A percentile compares a stretch with the other conserved stretches of the same genome.
These are phyloP conservation scores for Linnaemya tessellans DNA, from an alignment of 2,888 invertebrate species.

Conservation along the genomic window DNA sequence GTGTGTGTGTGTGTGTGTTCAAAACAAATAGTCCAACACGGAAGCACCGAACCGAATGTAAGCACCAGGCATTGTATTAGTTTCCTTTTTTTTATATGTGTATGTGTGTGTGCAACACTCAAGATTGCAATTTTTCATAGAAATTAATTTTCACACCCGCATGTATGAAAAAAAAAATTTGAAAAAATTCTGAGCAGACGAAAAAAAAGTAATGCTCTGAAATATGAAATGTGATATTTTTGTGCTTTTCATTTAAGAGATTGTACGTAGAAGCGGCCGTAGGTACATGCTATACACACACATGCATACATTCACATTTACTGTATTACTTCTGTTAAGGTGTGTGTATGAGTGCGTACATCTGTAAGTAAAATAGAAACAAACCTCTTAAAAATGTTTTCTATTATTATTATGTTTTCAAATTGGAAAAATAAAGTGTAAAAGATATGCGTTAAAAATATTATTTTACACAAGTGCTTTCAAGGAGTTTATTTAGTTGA, in stretches of 20 bases:
- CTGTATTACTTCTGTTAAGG: not conserved
- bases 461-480: conserved; percentile 19
- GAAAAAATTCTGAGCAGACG: conserved; percentile 36
- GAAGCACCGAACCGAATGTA: conserved; percentile 52
- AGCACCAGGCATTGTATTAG: conserved; percentile 43
- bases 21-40: conserved; percentile 55
- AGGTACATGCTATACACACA: not conserved
- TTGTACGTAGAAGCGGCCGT: not conserved
- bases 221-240: conserved; percentile 55
- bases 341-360: conserved; percentile 13
- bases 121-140: conserved; percentile 73
- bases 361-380: conserved; percentile 16
- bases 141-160: conserved; percentile 72
- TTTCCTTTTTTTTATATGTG: not conserved
- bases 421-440: conserved; percentile 53
- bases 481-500: not conserved
- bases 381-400: conserved; percentile 44
- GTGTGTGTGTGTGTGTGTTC: not conserved
- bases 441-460: conserved; percentile 25
- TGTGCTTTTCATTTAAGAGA: not conserved
- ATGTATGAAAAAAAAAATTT: conserved; percentile 42
- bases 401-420: conserved; percentile 33
- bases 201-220: conserved; percentile 40
- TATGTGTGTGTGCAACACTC: conserved; percentile 66
- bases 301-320: conserved; percentile 18